Conservation (phyloP, 2,888 invertebrate genomes). For the Frankliniella intonsa region DNA sequence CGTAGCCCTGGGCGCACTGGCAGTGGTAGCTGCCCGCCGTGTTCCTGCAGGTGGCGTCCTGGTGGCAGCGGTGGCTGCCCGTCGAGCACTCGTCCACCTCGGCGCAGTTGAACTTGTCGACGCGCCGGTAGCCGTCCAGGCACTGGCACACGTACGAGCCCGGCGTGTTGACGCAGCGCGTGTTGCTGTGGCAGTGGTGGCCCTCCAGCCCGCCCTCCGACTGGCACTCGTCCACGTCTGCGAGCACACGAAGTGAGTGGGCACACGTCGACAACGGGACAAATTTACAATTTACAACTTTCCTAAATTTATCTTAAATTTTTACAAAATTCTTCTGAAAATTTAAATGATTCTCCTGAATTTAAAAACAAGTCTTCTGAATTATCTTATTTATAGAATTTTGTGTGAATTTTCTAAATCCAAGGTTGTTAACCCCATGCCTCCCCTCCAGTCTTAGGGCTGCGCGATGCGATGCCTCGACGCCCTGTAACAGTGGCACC, state of each 20-base stretch:
- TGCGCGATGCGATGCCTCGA: no score
- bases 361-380: no score
- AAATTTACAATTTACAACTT: slow-evolving; percentile 32
- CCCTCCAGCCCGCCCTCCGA: slow-evolving; percentile 71
- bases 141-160: slow-evolving; percentile 84
- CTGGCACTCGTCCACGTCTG: slow-evolving; percentile 83
- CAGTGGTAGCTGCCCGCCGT: slow-evolving; percentile 78
- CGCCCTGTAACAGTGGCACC: slow-evolving; percentile 37
- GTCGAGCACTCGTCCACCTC: slow-evolving; percentile 75
- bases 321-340: slow-evolving; percentile 29
- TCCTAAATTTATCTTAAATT: neutral
- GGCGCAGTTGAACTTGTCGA: slow-evolving; percentile 71
- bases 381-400: no score
- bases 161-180: slow-evolving; percentile 73
- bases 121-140: slow-evolving; percentile 67
- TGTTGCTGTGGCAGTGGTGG: slow-evolving; percentile 81
- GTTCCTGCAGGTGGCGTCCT: slow-evolving; percentile 72
- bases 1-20: slow-evolving; percentile 65
- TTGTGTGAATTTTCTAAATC: no score
- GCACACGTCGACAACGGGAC: neutral
- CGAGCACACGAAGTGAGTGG: slow-evolving; percentile 17
- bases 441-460: no score
- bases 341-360: no score
- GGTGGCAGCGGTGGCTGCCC: slow-evolving; percentile 67
- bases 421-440: no score